Base-by-base conservation (phyloP, 1,140 invertebrate species). In the Luehdorfia chinensis region DNA sequence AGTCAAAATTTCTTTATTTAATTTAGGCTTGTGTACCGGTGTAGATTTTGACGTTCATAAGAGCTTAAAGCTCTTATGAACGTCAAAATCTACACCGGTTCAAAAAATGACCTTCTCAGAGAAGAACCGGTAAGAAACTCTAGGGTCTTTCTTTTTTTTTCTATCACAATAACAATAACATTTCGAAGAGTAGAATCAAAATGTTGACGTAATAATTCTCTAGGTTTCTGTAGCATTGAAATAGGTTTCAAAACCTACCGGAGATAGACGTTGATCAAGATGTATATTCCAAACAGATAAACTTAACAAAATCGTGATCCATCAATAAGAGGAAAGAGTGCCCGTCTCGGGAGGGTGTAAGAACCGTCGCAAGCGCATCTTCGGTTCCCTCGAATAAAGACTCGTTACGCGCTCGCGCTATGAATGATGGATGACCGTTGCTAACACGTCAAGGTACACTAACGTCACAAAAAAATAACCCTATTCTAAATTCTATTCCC, bases 381-480 rank as follows among this genome's bases (percentile, higher is more conserved):
- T 60, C 50, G 44, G 50, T 48, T 67, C 49, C 28, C n/a, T 67
- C 65, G 72, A 78, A 81, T 77, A 73, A 66, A 75, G 75, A 63
- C 75, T 84, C 74, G 80, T 84, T 81, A 81, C 80, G 74, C 69
- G 52, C 60, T 50, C 62, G 56, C 54, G 59, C 57, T 49, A 57
- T 55, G 66, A 68, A 75, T 84, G 77, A 84, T 84, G 67, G 80
- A 84, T 80, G 62, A 68, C 70, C 75, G 59, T 71, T 55, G 64
- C 63, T 54, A 71, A 71, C 74, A 13, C 2, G 1, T 9, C 12
- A 31, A 2, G 5, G 28, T 31, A 3, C 28, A 31, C n/a, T 5
- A 31, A 5, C 2, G 1, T 31, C 11, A 5, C 5, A 9, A 31
- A 4, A 2, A 31, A 12, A 12, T 4, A 9, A 11, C 11, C 12